Evolutionary conservation across 2,797 vertebrate species (phyloP).

Genomic region (Pitangus sulphuratus): DNA sequence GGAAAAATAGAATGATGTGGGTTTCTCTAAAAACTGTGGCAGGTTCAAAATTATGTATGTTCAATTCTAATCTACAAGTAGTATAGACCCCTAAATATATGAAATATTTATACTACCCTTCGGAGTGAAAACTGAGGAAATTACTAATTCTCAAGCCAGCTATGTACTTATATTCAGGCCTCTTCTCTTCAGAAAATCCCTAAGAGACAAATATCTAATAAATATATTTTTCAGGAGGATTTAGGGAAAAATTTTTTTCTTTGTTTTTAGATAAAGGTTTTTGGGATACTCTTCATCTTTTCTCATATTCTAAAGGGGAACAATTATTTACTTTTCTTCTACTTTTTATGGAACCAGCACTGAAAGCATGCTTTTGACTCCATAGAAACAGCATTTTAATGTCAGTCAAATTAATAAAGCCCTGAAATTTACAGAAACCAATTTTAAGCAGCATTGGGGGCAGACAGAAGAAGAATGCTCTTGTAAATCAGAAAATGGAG

Average conservation of each 20-base stretch:
- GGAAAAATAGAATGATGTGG: not conserved
- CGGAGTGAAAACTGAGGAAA: not conserved
- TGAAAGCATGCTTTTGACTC: not conserved
- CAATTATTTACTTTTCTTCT: not conserved
- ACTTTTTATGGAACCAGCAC: not conserved
- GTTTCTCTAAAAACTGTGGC: not conserved
- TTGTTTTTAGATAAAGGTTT: not conserved
- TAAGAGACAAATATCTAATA: not conserved
- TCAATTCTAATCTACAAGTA: not conserved
- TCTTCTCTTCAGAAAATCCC: not conserved
- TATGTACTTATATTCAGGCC: not conserved
- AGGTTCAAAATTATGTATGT: not conserved
- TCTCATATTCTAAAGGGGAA: not conserved
- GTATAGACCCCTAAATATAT: not conserved
- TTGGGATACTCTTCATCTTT: not conserved
- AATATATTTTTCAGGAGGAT: not conserved
- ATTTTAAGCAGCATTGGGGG: not conserved
- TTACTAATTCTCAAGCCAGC: not conserved
- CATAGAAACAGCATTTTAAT: slow-evolving; percentile 36
- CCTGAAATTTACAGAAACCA: not conserved
- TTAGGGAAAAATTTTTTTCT: not conserved
- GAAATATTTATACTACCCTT: not conserved
- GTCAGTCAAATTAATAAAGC: slow-evolving; percentile 16
- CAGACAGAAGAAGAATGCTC: not conserved
- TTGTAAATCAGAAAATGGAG: not conserved